phyloP scores from a whole-genome alignment of 2,113 vertebrate genomes.

The Forbesichthys agassizii region DNA sequence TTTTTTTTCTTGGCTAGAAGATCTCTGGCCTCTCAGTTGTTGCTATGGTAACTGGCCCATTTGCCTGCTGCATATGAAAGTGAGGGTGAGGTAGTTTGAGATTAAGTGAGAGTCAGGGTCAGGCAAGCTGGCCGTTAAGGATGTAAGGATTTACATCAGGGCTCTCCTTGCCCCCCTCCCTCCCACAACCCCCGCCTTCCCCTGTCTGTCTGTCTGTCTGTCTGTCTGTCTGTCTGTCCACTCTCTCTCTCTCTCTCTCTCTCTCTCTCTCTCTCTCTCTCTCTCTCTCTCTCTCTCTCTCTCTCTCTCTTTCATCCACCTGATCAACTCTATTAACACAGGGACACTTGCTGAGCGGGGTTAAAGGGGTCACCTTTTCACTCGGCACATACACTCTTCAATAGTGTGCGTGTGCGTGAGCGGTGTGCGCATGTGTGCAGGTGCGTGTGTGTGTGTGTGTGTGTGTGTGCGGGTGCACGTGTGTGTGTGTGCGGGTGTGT shows the following conservation, averaged over 20 bases:
- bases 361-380: slow-evolving; percentile 95
- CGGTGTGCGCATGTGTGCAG: slow-evolving; percentile 13
- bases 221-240: slow-evolving; percentile 10
- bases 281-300: background rate
- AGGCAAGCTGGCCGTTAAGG: slow-evolving; percentile 59
- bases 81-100: slow-evolving; percentile 44
- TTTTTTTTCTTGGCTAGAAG: slow-evolving; percentile 82
- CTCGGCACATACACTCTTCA: slow-evolving; percentile 64
- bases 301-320: slow-evolving; percentile 88
- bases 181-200: slow-evolving; percentile 16
- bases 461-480: slow-evolving; percentile 9
- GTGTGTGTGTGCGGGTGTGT: slow-evolving; percentile 39
- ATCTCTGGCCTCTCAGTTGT: slow-evolving; percentile 91
- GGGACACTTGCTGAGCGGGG: slow-evolving; percentile 88
- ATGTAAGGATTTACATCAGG: slow-evolving; percentile 76
- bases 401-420: slow-evolving; percentile 31
- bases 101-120: slow-evolving; percentile 76
- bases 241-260: background rate
- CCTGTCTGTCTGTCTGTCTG: background rate
- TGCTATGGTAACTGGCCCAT: slow-evolving; percentile 95
- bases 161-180: slow-evolving; percentile 14
- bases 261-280: slow-evolving; percentile 12
- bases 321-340: slow-evolving; percentile 95
- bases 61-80: slow-evolving; percentile 81
- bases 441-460: too few species aligned